Base-by-base conservation (phyloP, 2,888 invertebrate genomes). In the Thera britannica region DNA sequence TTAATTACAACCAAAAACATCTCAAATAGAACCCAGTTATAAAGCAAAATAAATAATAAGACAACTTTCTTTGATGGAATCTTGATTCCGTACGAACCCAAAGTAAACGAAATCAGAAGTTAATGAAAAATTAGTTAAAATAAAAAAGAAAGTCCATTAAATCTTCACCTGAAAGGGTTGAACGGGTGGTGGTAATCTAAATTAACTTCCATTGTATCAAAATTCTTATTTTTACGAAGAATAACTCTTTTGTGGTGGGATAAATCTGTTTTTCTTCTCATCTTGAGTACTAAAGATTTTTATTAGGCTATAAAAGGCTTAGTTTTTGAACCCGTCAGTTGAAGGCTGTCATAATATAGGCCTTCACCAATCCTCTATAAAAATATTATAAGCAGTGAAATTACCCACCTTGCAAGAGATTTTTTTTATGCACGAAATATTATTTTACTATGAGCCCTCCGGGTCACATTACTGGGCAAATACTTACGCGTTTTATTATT, bases 141-240 rank as follows among this genome's bases (percentile, higher is more conserved):
- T 65, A 58, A 51, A 62, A 67, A 44, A 49, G 35, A 35, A 58
- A 62, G 65, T 70, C 61, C 62, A 73, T 70, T 70, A 60, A 65
- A 44, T 7, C 52, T 51, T 59, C 63, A 71, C 69, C 67, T 71
- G 67, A 69, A 68, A 72, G 67, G 73, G 68, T 70, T 63, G 52
- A 48, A 61, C 54, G 41, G 38, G 54, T 65, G 67, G 62, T 51
- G 67, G 65, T 76, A 78, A 77, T 79, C 62, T 72, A 73, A 78
- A 81, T 75, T 64, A 75, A 70, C 66, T 70, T 72, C 62, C 57
- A 70, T 71, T 71, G 65, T 71, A 62, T 65, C 59, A 73, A 57
- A 74, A 73, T 72, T 54, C 64, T 72, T 74, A 55, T 66, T 65
- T 52, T 34, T 34, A 62, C 58, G 38, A 46, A 58, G 70, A 72